Percentiles rank a stretch among this genome's conserved stretches.
Conservation (phyloP, 2,113 vertebrate species). For the Hassar affinis region DNA sequence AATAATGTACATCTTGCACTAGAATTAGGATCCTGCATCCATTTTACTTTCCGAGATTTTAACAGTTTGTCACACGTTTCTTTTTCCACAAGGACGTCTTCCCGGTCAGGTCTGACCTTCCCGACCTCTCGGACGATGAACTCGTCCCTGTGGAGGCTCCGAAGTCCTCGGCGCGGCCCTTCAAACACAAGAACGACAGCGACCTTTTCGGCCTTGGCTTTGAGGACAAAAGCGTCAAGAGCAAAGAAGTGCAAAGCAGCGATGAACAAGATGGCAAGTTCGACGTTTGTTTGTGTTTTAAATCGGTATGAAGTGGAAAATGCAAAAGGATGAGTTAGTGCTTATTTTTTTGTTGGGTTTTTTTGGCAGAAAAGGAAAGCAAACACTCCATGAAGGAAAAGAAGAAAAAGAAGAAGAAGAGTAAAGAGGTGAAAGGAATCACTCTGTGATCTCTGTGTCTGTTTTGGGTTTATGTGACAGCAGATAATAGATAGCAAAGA, state of each 20-base stretch:
- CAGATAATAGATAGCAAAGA: neutral
- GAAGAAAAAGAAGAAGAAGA: slow-evolving; percentile 91
- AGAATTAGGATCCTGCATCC: neutral
- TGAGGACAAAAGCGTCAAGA: slow-evolving; percentile 68
- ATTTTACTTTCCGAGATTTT: neutral
- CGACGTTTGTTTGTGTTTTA: neutral
- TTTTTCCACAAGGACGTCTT: slow-evolving; percentile 75
- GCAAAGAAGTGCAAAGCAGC: slow-evolving; percentile 74
- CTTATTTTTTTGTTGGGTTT: neutral
- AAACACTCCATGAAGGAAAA: slow-evolving; percentile 80
- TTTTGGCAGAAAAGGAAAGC: slow-evolving; percentile 80
- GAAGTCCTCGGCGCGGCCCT: slow-evolving; percentile 72
- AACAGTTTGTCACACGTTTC: neutral
- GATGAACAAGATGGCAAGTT: slow-evolving; percentile 80
- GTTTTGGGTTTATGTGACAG: neutral
- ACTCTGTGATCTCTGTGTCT: too few species aligned
- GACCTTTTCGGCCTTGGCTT: slow-evolving; percentile 91
- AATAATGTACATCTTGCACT: too few species aligned
- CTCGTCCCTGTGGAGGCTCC: slow-evolving; percentile 58
- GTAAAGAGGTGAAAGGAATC: slow-evolving; percentile 79
- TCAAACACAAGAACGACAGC: slow-evolving; percentile 76
- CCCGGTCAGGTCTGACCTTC: slow-evolving; percentile 82
- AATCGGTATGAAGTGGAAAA: neutral
- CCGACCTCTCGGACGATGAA: slow-evolving; percentile 86
- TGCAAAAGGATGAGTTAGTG: neutral